Conservation (phyloP, 2,888 invertebrate genomes). For the Melinopterus prodromus region DNA sequence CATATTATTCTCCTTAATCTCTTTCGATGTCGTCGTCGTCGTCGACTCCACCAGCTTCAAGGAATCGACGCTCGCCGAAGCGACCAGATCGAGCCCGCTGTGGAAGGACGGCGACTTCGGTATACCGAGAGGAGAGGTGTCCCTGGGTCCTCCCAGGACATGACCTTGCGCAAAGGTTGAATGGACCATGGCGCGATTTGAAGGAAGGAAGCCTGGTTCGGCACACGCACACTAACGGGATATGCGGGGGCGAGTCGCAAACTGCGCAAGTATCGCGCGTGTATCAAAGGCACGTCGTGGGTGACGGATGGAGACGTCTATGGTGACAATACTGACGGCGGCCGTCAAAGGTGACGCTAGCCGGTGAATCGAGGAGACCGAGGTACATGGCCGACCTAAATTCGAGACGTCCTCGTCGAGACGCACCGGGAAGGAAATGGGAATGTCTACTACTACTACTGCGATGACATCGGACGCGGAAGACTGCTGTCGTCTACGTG, state of each 20-base stretch:
- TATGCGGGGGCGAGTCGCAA: constrained; percentile 27
- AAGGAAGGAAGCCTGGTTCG: constrained; percentile 57
- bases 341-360: background rate
- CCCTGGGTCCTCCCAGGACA: constrained; percentile 53
- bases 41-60: constrained; percentile 38
- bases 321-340: background rate
- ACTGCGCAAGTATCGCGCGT: constrained; percentile 18
- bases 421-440: background rate
- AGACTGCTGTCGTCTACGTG: background rate
- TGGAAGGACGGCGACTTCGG: constrained; percentile 91
- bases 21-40: constrained; percentile 35
- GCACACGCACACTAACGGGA: constrained; percentile 24
- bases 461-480: background rate
- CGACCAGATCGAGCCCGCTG: constrained; percentile 83
- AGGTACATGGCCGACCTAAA: background rate
- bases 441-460: background rate
- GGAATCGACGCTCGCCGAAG: constrained; percentile 63
- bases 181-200: constrained; percentile 54
- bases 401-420: background rate
- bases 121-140: constrained; percentile 66
- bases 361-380: background rate
- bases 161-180: constrained; percentile 60
- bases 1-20: background rate
- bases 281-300: constrained; percentile 8
- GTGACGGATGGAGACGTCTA: background rate